Base-by-base conservation (phyloP, 2,113 vertebrate genomes). In the Salvelinus sp. region DNA sequence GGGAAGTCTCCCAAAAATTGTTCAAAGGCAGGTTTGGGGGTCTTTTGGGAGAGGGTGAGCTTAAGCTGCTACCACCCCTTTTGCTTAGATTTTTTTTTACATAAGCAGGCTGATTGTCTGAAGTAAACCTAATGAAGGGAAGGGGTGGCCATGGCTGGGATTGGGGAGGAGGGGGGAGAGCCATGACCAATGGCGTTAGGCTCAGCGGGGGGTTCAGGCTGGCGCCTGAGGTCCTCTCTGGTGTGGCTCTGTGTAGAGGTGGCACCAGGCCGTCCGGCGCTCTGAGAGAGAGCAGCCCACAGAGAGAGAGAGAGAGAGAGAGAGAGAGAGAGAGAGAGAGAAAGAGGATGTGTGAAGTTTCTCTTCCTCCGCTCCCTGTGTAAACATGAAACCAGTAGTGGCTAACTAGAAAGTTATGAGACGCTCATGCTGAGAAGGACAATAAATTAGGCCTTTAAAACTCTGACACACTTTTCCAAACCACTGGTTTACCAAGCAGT, bases 331-430 rank as follows among this genome's bases (percentile, higher is more conserved):
- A 69, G 12, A 66, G 68, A 57, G 27, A 50, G 47, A 5, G 22
- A 20, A 77, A 44, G 86, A 86, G 90, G 85, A 89, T 86, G 91
- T 93, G 92, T 92, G 92, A 94, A 91, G 89, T 89, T 88, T 91
- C 89, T 88, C 85, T 85, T 88, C 87, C 82, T 81, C 81, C 3
- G 20, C 86, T 88, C 84, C 70, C 68, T 63, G 86, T 88, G 91
- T 91, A 93, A 93, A 94, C 91, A 93, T 93, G 93, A 94, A 90
- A 93, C 92, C 92, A 94, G 92, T 91, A 93, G 92, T 94, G 87
- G 90, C 93, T 93, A 93, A 93, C 91, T 91, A 91, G 92, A 92
- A 93, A 94, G 93, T 94, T 94, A 94, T 92, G 92, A 90, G 92
- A 91, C 85, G 75, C 78, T 82, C 93, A 91, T 84, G 92, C 93